Evolutionary conservation across 2,113 vertebrate genomes (phyloP).

Genomic region (Pelecanus crispus): DNA sequence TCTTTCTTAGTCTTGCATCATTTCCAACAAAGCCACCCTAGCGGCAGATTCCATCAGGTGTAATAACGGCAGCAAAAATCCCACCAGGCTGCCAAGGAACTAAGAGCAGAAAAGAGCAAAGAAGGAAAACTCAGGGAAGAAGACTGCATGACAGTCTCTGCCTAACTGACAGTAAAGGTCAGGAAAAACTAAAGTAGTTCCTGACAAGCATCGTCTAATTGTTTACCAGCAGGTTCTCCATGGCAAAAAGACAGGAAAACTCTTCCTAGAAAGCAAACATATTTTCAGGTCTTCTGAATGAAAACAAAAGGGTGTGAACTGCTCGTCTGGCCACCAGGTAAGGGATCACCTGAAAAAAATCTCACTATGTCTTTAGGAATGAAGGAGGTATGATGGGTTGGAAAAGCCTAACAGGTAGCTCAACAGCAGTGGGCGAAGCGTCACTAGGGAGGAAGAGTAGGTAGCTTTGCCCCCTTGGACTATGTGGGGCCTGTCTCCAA

Average conservation of each 20-base stretch:
- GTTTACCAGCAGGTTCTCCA: not conserved
- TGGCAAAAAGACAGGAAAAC: not conserved
- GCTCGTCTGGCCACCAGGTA: not conserved
- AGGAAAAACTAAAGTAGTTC: not conserved
- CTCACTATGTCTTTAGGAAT: not conserved
- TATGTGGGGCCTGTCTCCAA: not conserved
- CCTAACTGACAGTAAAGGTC: not conserved
- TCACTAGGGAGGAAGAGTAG: not conserved
- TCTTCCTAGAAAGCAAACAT: not conserved
- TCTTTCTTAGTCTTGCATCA: not conserved
- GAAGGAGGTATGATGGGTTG: not conserved
- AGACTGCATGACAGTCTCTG: not conserved
- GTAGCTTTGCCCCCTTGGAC: not conserved
- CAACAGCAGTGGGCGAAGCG: not conserved
- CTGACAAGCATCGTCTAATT: not conserved
- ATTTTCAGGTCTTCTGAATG: not conserved
- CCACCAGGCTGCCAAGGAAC: not conserved
- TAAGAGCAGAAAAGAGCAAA: not conserved
- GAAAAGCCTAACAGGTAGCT: not conserved
- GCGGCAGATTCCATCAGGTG: not conserved
- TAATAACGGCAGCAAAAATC: not conserved
- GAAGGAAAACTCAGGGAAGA: not conserved
- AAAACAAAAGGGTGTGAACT: not conserved
- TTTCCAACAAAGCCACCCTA: slow-evolving; percentile 1
- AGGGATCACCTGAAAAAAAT: not conserved